Evolutionary conservation across 2,113 vertebrate species (phyloP), one percentile per base, ranked within the genome.

Genomic region (Sorex araneus): DNA sequence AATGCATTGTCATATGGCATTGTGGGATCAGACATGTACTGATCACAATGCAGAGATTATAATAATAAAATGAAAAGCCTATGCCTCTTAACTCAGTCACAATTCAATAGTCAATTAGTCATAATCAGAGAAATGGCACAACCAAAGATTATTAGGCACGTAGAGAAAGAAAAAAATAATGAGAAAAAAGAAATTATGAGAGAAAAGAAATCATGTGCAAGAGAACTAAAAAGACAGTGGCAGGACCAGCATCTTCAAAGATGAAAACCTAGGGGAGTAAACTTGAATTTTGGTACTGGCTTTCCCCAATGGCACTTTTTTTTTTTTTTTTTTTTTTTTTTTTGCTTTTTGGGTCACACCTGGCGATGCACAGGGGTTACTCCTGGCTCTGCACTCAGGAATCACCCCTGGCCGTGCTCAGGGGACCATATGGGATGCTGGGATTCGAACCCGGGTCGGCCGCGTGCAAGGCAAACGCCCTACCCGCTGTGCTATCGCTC

Each of bases 211-310:
- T 50, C 47, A 10, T 13, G 13, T 50, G 47, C 47, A 50, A 50
- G 60, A 63, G 36, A 92, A 80, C 25, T 74, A 66, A 88, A 91
- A 84, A 57, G n/a, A 27, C 63, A 67, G 83, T 92, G 36, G 74
- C 67, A 84, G 45, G 30, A 45, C 15, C n/a, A n/a, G 21, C 60
- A 76, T 76, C 67, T 81, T 36, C 90, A 75, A 76, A 50, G 81
- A 50, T 88, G n/a, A 34, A 74, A 64, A 70, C 47, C 16, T 60
- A 43, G n/a, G 25, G 40, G 69, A 54, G 28, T 60, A 21, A 80
- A 18, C 84, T 79, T 91, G 30, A 3, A 18, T 78, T 87, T 94
- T 87, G 78, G 28, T 78, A 66, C 11, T 47, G 84, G 50, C 57
- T 84, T 94, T 80, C 1, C 45, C 66, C 79, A 83, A 6, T 60